Evolutionary conservation across 2,888 invertebrate genomes (phyloP), one percentile per base, ranked within the genome.

Genomic region (Eristalinus aeneus): DNA sequence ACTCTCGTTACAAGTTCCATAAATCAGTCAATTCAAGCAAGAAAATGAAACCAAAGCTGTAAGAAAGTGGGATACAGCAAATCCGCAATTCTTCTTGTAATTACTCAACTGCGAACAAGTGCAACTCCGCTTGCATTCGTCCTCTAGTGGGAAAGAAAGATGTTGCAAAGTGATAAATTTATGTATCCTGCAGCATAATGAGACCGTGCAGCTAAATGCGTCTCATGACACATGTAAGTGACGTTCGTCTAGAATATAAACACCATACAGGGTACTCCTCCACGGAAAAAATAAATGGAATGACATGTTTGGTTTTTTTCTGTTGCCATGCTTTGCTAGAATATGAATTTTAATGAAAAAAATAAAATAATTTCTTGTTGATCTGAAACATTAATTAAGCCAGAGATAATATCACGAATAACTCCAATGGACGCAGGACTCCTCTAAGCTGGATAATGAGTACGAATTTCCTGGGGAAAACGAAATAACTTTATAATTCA

Each of bases 31-130:
- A 65, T 65, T 65, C 74, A 68, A 61, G 12, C 16, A 27, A 36
- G 67, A 74, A 64, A 61, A 10, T 23, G 11, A 22, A 31, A 36
- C 22, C 10, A n/a, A 53, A 36, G 36, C 16, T 4, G 68, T 36
- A 36, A 72, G 73, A 20, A 31, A 20, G 31, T n/a, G 31, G 79
- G 75, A 75, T 67, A 34, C 56, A 63, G 56, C 61, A 80, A 72
- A 75, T 78, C 58, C 46, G 36, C 69, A 83, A 64, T 84, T 75
- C 67, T 56, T 71, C 75, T 84, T 75, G 84, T 79, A 84, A 75
- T 79, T 79, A 75, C 63, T 84, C 79, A 84, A 79, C 64, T 74
- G 74, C 71, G 46, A 46, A 8, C 16, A 46, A n/a, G 16, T 16
- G 16, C 16, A 16, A 46, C 46, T 46, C 16, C 16, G n/a, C 16